Evolutionary conservation across 1,140 invertebrate genomes (phyloP).

Genomic region (Aleiodes sp.): DNA sequence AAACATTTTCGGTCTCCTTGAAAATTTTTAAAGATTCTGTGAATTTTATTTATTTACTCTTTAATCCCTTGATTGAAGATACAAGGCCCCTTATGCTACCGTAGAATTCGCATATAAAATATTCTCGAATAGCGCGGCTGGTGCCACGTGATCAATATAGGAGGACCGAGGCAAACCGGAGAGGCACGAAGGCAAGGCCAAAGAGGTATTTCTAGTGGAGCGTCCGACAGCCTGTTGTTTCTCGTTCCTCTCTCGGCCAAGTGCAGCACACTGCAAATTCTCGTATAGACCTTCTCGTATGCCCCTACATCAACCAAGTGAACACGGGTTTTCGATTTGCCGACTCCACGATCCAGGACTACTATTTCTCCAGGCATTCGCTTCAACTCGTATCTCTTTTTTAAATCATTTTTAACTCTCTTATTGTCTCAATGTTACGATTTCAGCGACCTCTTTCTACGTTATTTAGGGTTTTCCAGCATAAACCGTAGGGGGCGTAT

Average conservation of each 20-base stretch:
- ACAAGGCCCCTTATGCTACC: background rate
- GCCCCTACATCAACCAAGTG: background rate
- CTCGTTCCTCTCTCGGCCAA: background rate
- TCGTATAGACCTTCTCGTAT: background rate
- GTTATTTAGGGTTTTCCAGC: too few relatives aligned
- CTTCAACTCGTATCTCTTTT: background rate
- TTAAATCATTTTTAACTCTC: too few relatives aligned
- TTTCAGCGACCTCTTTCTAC: background rate
- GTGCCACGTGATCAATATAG: conserved; percentile 36
- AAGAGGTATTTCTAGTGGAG: background rate
- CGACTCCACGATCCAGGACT: background rate
- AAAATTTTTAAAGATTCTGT: too few relatives aligned
- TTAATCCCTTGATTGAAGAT: too few relatives aligned
- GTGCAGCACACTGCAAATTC: conserved; percentile 1
- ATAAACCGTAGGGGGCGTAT: too few relatives aligned
- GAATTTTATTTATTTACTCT: too few relatives aligned
- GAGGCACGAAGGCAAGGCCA: conserved; percentile 25
- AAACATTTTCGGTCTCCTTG: too few relatives aligned
- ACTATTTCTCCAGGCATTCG: background rate
- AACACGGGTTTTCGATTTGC: conserved; percentile 18
- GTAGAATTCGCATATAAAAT: background rate
- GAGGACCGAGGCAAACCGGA: conserved; percentile 27
- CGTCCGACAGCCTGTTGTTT: background rate
- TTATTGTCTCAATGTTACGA: too few relatives aligned
- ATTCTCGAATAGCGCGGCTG: conserved; percentile 31